A percentile compares a stretch with the other conserved stretches of the same genome.
phyloP scores from a whole-genome alignment of 2,888 invertebrate genomes.

The Macropis europaea region DNA sequence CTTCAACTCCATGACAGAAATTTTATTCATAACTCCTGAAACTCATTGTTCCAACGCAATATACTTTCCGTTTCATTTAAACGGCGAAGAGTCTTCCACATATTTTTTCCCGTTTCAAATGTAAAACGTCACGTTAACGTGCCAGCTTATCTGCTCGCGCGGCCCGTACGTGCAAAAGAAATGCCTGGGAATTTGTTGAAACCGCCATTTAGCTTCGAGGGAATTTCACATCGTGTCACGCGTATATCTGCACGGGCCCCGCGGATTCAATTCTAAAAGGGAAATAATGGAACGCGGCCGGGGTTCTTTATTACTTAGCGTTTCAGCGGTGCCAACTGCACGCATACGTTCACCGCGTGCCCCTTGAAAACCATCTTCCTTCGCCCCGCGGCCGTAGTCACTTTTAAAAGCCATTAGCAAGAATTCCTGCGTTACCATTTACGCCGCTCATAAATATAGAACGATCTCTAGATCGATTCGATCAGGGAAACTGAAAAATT shows the following conservation, averaged over 20 bases:
- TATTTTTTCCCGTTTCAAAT: too few species aligned
- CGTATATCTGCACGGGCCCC: slow-evolving; percentile 32
- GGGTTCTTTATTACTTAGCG: slow-evolving; percentile 30
- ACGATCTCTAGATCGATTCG: slow-evolving; percentile 11
- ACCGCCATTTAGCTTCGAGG: slow-evolving; percentile 33
- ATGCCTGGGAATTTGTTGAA: slow-evolving; percentile 31
- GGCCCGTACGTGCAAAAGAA: too few species aligned
- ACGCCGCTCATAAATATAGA: slow-evolving; percentile 1
- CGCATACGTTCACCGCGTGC: background rate
- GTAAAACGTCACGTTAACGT: too few species aligned
- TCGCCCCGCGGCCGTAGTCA: background rate
- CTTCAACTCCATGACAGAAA: too few species aligned
- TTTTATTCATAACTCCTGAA: too few species aligned
- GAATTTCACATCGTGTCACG: slow-evolving; percentile 19
- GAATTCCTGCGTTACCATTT: slow-evolving; percentile 21
- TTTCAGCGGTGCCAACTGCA: slow-evolving; percentile 25
- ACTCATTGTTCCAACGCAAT: too few species aligned
- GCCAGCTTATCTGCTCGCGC: too few species aligned
- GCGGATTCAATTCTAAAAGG: slow-evolving; percentile 33
- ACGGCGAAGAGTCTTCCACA: too few species aligned
- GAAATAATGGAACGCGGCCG: slow-evolving; percentile 29
- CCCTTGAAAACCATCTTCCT: too few species aligned
- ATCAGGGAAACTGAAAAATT: background rate
- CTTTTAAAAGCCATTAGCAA: slow-evolving; percentile 27
- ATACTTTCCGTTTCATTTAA: too few species aligned